phyloP scores from a whole-genome alignment of 2,113 vertebrate genomes.

The Sclerurus mexicanus region DNA sequence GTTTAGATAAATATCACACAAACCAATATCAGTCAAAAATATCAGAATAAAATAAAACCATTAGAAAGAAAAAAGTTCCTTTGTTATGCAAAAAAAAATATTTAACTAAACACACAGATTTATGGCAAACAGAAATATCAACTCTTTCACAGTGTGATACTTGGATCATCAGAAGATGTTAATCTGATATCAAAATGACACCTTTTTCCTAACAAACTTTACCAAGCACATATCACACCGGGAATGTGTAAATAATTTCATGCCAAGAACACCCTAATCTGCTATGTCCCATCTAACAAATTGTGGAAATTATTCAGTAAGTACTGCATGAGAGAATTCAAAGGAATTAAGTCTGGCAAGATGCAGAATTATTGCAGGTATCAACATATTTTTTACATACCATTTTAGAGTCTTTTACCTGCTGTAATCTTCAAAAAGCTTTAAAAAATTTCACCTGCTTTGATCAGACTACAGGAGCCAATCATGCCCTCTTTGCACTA shows the following conservation, averaged over 20 bases:
- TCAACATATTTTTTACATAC: neutral
- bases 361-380: neutral
- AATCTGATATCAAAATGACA: neutral
- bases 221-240: neutral
- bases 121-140: neutral
- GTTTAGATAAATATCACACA: neutral
- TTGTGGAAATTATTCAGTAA: neutral
- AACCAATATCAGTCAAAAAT: neutral
- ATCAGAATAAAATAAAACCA: neutral
- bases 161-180: neutral
- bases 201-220: neutral
- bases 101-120: neutral
- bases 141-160: neutral
- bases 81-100: neutral
- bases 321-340: neutral
- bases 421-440: neutral
- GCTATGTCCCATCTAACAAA: neutral
- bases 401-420: neutral
- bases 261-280: neutral
- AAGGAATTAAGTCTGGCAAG: neutral
- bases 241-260: neutral
- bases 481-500: neutral
- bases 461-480: neutral
- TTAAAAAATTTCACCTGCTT: neutral
- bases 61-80: neutral